Evolutionary conservation across 2,888 invertebrate species (phyloP), one percentile per base, ranked within the genome.

Genomic region (Bellardia pandia): DNA sequence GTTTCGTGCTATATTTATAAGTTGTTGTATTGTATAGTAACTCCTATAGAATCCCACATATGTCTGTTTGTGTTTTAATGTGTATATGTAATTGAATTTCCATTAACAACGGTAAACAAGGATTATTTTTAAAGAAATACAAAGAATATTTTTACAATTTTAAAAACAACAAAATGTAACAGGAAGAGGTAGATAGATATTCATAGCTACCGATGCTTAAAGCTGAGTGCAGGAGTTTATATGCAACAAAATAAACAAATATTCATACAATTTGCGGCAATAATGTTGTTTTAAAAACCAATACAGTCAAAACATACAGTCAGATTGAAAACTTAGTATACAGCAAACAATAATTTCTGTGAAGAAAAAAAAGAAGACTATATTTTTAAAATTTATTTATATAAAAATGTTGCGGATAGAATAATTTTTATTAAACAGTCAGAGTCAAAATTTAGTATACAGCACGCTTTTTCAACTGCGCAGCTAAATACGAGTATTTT

Each of bases 21-120:
- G 23, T 23, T 23, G 23, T 23, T 23, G 23, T 23, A 23, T 23
- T 45, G 9, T 45, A 11, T 13, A 9, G 11, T 7, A 11, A 45
- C 62, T 16, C 16, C 33, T 48, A 13, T 48, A 23, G 13, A 74
- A 58, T 58, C 3, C 13, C 23, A 56, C 42, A 40, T 51, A 51
- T 69, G 51, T 37, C 37, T 23, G 14, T 68, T 5, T 14, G 11
- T 30, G 23, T 16, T 11, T 30, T 0, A 30, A 68, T 2, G 6
- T 72, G 45, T 72, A 40, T 62, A n/a, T 71, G 62, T 71, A 81
- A 81, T 74, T 74, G 58, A 74, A 81, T 81, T 75, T 74, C 66
- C 81, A 74, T 81, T 68, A 58, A 30, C 33, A 68, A 42, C 66
- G 33, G 40, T 68, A 72, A 66, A 72, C 80, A 68, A 71, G 71